Evolutionary conservation across 2,797 vertebrate species (phyloP), one percentile per base, ranked within the genome.

Genomic region (Pampus argenteus): DNA sequence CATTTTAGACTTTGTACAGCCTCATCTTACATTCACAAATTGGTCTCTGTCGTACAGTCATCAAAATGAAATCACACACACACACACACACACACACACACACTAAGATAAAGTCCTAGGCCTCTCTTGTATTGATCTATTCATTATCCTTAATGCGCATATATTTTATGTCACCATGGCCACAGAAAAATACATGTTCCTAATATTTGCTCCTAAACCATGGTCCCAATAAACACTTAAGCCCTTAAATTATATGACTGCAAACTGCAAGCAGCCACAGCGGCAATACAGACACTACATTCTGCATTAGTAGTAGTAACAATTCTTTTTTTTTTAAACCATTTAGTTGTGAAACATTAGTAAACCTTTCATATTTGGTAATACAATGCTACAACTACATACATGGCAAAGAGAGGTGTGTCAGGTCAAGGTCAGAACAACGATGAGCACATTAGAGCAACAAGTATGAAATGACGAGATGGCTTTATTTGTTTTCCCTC

Each of bases 1-100:
- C 15, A 54, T 52, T 82, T 63, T 20, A 58, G 48, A 70, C 56
- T 67, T 82, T 61, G 23, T 40, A 50, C 57, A 71, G 59, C 58
- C 45, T 54, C 60, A 80, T 76, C 58, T 54, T 64, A 58, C 45
- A 47, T 75, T 78, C 64, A 60, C 31, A 75, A 78, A 83, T 63
- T 80, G 71, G 40, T 7, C 63, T 68, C 62, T 47, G 60, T 57
- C 42, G 50, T 54, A 25, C 45, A 65, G 34, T 65, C 69, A 66
- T 69, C 62, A 68, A 58, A 76, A 56, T 66, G 18, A 70, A 69
- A 69, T 50, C 23, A 56, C 6, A 10, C 54, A 28, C 31, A 28
- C 9, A 10, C 47, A 31, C 29, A 66, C 28, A 5, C 34, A 36
- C 34, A 36, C 34, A 7, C 7, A 62, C 26, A 52, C 45, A 57